Percentiles rank a stretch among this genome's conserved stretches.
Conservation (phyloP, 2,888 invertebrate species). For the Zele albiditarsus region DNA sequence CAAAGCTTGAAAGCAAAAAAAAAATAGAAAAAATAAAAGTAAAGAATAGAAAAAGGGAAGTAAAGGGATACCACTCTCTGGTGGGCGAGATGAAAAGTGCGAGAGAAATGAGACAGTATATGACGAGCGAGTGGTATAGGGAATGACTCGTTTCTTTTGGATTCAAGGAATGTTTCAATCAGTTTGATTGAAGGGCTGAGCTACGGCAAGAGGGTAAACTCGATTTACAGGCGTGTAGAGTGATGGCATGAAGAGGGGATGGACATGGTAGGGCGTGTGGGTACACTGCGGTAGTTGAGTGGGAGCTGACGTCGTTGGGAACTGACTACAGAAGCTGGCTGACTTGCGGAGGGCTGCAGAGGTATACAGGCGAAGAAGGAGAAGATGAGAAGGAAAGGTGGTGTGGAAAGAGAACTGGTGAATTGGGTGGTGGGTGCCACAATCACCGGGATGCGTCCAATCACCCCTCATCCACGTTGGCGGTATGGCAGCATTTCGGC, state of each 20-base stretch:
- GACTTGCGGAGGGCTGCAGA: slow-evolving; percentile 41
- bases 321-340: slow-evolving; percentile 43
- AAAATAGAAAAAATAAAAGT: slow-evolving; percentile 35
- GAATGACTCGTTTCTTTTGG: slow-evolving; percentile 72
- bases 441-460: slow-evolving; percentile 73
- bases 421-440: slow-evolving; percentile 65
- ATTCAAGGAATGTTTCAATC: slow-evolving; percentile 74
- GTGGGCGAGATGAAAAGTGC: slow-evolving; percentile 39
- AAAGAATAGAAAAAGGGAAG: slow-evolving; percentile 37
- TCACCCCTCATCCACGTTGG: slow-evolving; percentile 66
- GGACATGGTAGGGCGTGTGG: slow-evolving; percentile 39
- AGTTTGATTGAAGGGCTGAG: slow-evolving; percentile 73
- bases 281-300: slow-evolving; percentile 50
- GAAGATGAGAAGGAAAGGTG: slow-evolving; percentile 36
- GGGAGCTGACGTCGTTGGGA: slow-evolving; percentile 50
- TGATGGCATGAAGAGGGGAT: slow-evolving; percentile 46
- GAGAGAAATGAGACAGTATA: slow-evolving; percentile 38
- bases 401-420: slow-evolving; percentile 40
- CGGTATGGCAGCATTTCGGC: slow-evolving; percentile 62
- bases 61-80: slow-evolving; percentile 9
- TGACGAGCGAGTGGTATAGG: slow-evolving; percentile 46
- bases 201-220: slow-evolving; percentile 73
- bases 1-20: slow-evolving; percentile 31
- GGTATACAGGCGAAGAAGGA: slow-evolving; percentile 36
- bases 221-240: slow-evolving; percentile 71